Percentiles rank a stretch among this genome's conserved stretches.
Evolutionary conservation across 2,888 invertebrate genomes (phyloP).

Genomic region (Tanytarsus gracilentus): DNA sequence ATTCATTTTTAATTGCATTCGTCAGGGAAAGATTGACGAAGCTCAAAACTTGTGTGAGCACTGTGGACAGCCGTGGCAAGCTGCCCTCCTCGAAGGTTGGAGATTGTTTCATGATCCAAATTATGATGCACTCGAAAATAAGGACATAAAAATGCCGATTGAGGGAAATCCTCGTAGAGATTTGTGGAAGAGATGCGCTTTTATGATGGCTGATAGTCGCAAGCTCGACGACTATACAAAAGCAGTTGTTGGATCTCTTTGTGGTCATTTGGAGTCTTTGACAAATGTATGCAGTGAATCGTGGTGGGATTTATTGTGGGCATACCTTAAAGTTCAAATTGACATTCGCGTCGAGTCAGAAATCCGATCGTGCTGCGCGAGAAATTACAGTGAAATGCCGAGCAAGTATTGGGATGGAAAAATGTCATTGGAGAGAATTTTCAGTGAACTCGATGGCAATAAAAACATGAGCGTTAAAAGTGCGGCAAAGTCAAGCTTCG

Average conservation of each 20-base stretch:
- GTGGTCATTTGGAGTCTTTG: constrained; percentile 73
- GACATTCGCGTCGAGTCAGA: constrained; percentile 78
- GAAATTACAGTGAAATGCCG: constrained; percentile 50
- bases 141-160: constrained; percentile 47
- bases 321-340: constrained; percentile 69
- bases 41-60: constrained; percentile 75
- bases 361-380: constrained; percentile 52
- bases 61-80: constrained; percentile 87
- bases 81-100: constrained; percentile 87
- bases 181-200: constrained; percentile 67
- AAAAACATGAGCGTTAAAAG: constrained; percentile 47
- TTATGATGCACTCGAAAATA: constrained; percentile 46
- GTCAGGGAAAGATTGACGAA: constrained; percentile 77
- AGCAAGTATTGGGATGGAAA: constrained; percentile 63
- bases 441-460: constrained; percentile 55
- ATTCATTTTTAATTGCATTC: constrained; percentile 60
- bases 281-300: constrained; percentile 62
- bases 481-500: constrained; percentile 53
- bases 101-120: constrained; percentile 78
- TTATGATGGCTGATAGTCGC: constrained; percentile 50
- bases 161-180: constrained; percentile 77
- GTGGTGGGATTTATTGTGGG: constrained; percentile 90
- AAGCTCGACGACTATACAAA: constrained; percentile 49
- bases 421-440: constrained; percentile 58
- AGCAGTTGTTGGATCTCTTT: constrained; percentile 68